Evolutionary conservation across 2,113 vertebrate genomes (phyloP).

Genomic region (Toxotes chatareus): DNA sequence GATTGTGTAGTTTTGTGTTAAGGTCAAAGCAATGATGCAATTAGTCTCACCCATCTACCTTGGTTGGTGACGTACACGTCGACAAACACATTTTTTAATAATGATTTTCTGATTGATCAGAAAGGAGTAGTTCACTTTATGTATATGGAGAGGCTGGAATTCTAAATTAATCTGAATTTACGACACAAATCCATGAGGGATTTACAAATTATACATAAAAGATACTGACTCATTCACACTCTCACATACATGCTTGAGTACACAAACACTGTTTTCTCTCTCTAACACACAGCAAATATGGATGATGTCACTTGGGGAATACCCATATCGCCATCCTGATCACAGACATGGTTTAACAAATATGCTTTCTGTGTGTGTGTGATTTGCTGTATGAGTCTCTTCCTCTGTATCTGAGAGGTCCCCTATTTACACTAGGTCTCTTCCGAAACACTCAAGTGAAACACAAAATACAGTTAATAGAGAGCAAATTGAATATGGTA

Average conservation of each 20-base stretch:
- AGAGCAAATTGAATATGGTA: slow-evolving; percentile 23
- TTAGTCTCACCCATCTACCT: neutral
- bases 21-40: neutral
- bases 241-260: neutral
- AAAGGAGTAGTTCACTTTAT: neutral
- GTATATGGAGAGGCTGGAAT: neutral
- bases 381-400: slow-evolving; percentile 18
- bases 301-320: slow-evolving; percentile 85
- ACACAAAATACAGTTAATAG: slow-evolving; percentile 38
- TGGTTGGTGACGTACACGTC: neutral
- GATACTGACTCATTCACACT: slow-evolving; percentile 59
- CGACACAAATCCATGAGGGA: slow-evolving; percentile 2
- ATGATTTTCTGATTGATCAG: neutral
- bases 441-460: slow-evolving; percentile 47
- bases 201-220: slow-evolving; percentile 52
- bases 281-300: slow-evolving; percentile 44
- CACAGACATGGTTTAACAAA: slow-evolving; percentile 83
- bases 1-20: neutral
- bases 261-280: slow-evolving; percentile 51
- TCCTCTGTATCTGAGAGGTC: slow-evolving; percentile 31
- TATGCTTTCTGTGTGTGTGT: slow-evolving; percentile 44
- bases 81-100: neutral
- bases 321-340: slow-evolving; percentile 87
- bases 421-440: neutral
- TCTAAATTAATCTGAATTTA: slow-evolving; percentile 19